A percentile compares a stretch with the other conserved stretches of the same genome.
Evolutionary conservation across 2,113 vertebrate genomes (phyloP).

Genomic region (Macquaria australasica): DNA sequence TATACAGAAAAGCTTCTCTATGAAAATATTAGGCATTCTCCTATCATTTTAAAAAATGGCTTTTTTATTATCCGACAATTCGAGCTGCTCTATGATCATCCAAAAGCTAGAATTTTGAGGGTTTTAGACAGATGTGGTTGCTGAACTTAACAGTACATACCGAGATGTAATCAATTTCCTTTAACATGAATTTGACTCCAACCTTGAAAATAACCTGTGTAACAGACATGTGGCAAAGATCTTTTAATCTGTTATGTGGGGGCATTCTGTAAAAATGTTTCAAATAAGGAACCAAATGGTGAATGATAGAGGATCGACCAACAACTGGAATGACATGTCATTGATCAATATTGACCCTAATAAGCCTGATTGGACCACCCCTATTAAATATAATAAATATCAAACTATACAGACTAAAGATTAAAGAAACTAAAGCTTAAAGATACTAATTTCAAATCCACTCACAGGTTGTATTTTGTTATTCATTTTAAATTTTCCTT

Average conservation of each 20-base stretch:
- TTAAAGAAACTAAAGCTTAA: neutral
- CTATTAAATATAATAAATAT: neutral
- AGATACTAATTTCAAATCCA: neutral
- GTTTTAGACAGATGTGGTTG: neutral
- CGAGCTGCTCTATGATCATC: neutral
- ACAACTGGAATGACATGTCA: neutral
- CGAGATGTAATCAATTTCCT: neutral
- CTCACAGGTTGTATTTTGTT: neutral
- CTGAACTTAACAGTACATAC: neutral
- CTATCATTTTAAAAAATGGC: neutral
- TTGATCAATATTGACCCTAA: neutral
- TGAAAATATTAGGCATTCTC: neutral
- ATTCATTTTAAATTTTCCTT: neutral
- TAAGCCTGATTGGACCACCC: neutral
- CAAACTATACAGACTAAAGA: neutral
- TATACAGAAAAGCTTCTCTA: neutral
- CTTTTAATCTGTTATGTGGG: neutral
- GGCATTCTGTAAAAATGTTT: neutral
- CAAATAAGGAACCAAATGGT: neutral
- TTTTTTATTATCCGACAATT: neutral
- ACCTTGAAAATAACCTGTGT: neutral
- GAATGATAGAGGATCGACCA: neutral
- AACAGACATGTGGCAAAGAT: slow-evolving; percentile 1
- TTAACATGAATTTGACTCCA: neutral
- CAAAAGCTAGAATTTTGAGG: neutral